phyloP scores from a whole-genome alignment of 2,113 vertebrate species.

The Kryptolebias marmoratus region DNA sequence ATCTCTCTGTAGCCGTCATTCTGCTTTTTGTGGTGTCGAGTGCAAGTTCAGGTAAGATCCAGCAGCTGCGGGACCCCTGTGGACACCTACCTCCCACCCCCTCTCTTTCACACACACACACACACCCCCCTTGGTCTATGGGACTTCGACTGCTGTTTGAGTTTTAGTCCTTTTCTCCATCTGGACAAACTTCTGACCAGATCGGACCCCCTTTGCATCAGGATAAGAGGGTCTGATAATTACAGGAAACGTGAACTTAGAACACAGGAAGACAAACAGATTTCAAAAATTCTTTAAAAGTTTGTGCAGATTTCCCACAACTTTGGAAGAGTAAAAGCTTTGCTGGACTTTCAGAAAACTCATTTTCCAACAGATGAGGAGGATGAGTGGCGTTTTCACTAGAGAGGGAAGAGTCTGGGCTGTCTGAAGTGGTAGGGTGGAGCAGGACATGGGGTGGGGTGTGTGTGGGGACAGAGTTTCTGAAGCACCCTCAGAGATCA shows the following conservation, averaged over 20 bases:
- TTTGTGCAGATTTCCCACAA: neutral
- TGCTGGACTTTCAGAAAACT: slow-evolving; percentile 8
- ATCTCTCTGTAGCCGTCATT: slow-evolving; percentile 76
- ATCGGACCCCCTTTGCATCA: too few species aligned
- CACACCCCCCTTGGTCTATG: too few species aligned
- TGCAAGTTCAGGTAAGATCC: slow-evolving; percentile 83
- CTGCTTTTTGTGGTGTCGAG: slow-evolving; percentile 80
- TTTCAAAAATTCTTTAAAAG: neutral
- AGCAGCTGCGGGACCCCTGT: slow-evolving; percentile 2
- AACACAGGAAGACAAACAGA: too few species aligned
- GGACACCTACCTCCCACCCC: neutral
- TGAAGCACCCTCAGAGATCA: slow-evolving; percentile 1
- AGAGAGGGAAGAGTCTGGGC: slow-evolving; percentile 50
- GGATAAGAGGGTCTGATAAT: too few species aligned
- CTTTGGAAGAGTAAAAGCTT: neutral
- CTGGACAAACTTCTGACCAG: too few species aligned
- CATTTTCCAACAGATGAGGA: slow-evolving; percentile 42
- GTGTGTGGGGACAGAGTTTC: slow-evolving; percentile 18
- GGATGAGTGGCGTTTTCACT: slow-evolving; percentile 49
- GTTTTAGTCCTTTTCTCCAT: too few species aligned
- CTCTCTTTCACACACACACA: too few species aligned
- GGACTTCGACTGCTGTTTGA: too few species aligned
- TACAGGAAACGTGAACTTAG: too few species aligned
- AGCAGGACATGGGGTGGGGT: slow-evolving; percentile 48
- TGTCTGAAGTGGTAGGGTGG: slow-evolving; percentile 74